Base-by-base conservation (phyloP, 2,113 vertebrate species). In the Apteryx mantelli region DNA sequence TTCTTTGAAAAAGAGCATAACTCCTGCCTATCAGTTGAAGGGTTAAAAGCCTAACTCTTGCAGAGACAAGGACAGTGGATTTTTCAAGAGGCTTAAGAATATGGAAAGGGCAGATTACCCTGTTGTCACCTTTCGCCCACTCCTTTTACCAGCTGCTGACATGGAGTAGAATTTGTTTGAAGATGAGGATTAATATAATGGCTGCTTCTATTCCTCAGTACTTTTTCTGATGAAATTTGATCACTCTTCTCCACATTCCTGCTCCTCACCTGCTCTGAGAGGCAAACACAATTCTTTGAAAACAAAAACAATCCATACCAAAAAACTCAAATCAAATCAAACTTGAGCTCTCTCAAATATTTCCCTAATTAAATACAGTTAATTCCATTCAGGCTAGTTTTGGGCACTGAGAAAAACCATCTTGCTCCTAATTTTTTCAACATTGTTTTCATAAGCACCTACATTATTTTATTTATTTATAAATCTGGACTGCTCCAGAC, bases 181-280 rank as follows among this genome's bases (percentile, higher is more conserved):
- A 93, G 95, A 98, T 53, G 95, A 97, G 97, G 98, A 98, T 98
- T 98, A 98, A 96, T 96, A 93, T 97, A 96, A 97, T 87, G 93
- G 85, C 92, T 95, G 92, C 94, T 97, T 98, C 97, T 96, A 96
- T 97, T 95, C 91, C 81, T 94, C 79, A 86, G 89, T 88, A 69
- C 74, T 92, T 97, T 96, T 95, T 96, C 91, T 65, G 65, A 94
- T 93, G 98, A 98, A 98, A 98, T 92, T 70, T 76, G 97, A 98
- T 97, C 97, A 52, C 70, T 78, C 30, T 73, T 85, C 86, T 91
- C 89, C 90, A 92, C 95, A 97, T 98, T 98, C 96, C 89, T 98
- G 69, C 93, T 98, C 95, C 86, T 98, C 97, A 98, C 97, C 97
- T 98, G 97, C 97, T 98, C 89, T 92, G 82, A 48, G 93, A 89